Evolutionary conservation across 2,888 invertebrate species (phyloP), one percentile per base, ranked within the genome.

Genomic region (Augochlorella aurata): DNA sequence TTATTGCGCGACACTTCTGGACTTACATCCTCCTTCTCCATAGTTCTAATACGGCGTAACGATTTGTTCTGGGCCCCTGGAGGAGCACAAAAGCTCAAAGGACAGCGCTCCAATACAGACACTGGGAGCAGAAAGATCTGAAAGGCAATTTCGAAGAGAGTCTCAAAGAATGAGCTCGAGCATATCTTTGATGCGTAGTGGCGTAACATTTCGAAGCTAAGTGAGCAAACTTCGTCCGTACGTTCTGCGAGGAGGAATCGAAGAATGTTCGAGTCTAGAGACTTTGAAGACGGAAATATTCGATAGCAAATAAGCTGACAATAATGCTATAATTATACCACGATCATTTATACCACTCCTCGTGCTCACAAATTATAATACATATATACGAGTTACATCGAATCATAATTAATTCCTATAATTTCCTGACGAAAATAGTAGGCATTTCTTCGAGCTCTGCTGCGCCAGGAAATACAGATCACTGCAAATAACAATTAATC

Each of bases 61-160:
- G 29, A 44, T 8, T 63, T 63, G 16, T 63, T 44, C n/a, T n/a
- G 29, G 18, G 9, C 18, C 29, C 29, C 16, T 29, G 38, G 38
- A 44, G 44, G 18, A 63, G 29, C 16, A 63, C n/a, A 63, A 65
- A n/a, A 65, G 65, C 65, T 65, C 65, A 65, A 65, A 65, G 65
- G 18, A 44, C n/a, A 44, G n/a, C 65, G 38, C n/a, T 65, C 44
- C 65, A 65, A 65, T 65, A 65, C 65, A 65, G 65, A 44, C 44
- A 65, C 18, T n/a, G 65, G 18, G 2, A 44, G 65, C 44, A 44
- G 65, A 65, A 12, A 44, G 44, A 65, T 38, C 18, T 44, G 38
- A 44, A 44, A 65, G 44, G 65, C n/a, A 65, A 65, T 65, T 44
- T 65, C 10, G 38, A n/a, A 12, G n/a, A n/a, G 10, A 38, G n/a